Evolutionary conservation across 2,797 vertebrate species (phyloP).

Genomic region (Alectoris magna): DNA sequence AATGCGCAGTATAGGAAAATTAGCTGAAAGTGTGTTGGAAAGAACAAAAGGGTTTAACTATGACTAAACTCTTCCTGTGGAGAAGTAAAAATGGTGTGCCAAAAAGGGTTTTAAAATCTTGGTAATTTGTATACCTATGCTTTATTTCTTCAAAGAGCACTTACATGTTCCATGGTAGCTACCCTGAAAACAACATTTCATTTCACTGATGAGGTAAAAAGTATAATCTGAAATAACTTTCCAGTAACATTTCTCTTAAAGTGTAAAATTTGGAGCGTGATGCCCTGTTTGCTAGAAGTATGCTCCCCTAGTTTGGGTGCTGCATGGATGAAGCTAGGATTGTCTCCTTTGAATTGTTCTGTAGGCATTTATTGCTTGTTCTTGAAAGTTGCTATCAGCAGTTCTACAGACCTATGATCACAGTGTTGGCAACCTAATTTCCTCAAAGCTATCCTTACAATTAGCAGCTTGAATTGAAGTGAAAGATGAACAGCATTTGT

Average conservation of each 20-base stretch:
- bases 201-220: neutral
- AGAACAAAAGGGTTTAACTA: neutral
- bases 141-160: neutral
- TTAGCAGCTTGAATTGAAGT: neutral
- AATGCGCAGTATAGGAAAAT: neutral
- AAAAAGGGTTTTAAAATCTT: neutral
- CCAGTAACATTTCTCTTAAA: neutral
- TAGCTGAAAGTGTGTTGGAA: neutral
- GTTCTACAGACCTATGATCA: neutral
- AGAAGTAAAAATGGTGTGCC: neutral
- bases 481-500: accelerated
- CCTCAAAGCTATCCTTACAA: neutral
- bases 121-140: neutral
- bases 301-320: neutral
- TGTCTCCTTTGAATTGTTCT: neutral
- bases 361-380: neutral
- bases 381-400: neutral
- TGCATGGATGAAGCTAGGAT: neutral
- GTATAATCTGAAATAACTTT: neutral
- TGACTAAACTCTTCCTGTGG: neutral
- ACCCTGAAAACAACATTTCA: neutral
- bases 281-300: neutral
- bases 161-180: neutral
- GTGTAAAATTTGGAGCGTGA: neutral
- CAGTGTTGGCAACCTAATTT: neutral